These are phyloP conservation scores for Drosophila triauraria DNA, from an alignment of 1,140 invertebrate genomes.

Conservation along the genomic window DNA sequence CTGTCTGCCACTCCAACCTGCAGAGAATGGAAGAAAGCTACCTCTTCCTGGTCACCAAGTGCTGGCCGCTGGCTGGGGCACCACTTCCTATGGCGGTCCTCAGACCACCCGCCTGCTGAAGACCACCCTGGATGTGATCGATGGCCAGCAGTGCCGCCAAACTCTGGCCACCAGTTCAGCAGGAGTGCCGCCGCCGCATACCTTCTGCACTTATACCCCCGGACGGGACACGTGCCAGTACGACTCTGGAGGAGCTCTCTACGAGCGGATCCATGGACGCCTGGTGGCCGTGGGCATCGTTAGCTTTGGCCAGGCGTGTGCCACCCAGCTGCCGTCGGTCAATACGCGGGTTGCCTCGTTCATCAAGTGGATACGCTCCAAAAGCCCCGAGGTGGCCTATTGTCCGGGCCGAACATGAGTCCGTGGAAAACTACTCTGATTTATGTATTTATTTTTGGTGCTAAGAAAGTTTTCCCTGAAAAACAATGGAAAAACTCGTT, in stretches of 20 bases:
- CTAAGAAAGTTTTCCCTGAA: slow-evolving; percentile 18
- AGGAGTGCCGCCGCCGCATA: slow-evolving; percentile 37
- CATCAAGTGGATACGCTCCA: slow-evolving; percentile 89
- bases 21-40: slow-evolving; percentile 29
- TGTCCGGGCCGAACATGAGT: slow-evolving; percentile 34
- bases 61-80: slow-evolving; percentile 80
- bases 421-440: slow-evolving; percentile 32
- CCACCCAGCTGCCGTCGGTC: slow-evolving; percentile 87
- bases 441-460: slow-evolving; percentile 21
- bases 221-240: slow-evolving; percentile 80
- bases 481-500: background rate
- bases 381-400: slow-evolving; percentile 78
- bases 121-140: slow-evolving; percentile 73
- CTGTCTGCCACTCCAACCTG: slow-evolving; percentile 65
- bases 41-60: slow-evolving; percentile 62
- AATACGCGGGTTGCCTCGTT: slow-evolving; percentile 90
- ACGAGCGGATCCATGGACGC: slow-evolving; percentile 61
- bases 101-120: slow-evolving; percentile 70
- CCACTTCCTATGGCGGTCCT: slow-evolving; percentile 77
- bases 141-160: slow-evolving; percentile 49
- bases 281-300: slow-evolving; percentile 87
- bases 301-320: slow-evolving; percentile 88
- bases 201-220: slow-evolving; percentile 79
- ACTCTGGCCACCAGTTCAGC: slow-evolving; percentile 7
- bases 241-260: slow-evolving; percentile 81